These are phyloP conservation scores for Tupiocoris notatus DNA, from an alignment of 2,888 invertebrate species.

Conservation along the genomic window DNA sequence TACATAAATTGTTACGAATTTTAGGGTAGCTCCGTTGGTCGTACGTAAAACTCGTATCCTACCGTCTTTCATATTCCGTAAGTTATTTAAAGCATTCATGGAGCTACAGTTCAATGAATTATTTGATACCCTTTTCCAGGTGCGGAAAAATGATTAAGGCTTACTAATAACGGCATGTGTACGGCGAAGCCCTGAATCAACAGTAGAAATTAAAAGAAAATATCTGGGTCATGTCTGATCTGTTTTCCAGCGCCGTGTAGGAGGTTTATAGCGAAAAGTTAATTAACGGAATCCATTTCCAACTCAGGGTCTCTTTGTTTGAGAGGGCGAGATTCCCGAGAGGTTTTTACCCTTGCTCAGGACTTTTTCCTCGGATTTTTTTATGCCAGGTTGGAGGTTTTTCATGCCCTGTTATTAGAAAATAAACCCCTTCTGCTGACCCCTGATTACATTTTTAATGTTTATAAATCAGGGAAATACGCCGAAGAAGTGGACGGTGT, in stretches of 20 bases:
- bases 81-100: too few species aligned
- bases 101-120: too few species aligned
- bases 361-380: slow-evolving; percentile 5
- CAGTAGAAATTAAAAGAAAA: slow-evolving; percentile 48
- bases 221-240: slow-evolving; percentile 45
- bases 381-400: background rate
- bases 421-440: slow-evolving; percentile 30
- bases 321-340: slow-evolving; percentile 29
- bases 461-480: slow-evolving; percentile 45
- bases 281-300: slow-evolving; percentile 43
- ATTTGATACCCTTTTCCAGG: background rate
- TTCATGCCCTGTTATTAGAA: slow-evolving; percentile 8
- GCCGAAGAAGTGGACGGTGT: background rate
- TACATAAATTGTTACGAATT: too few species aligned
- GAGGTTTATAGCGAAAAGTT: slow-evolving; percentile 17
- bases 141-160: background rate
- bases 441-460: slow-evolving; percentile 48
- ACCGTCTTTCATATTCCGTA: too few species aligned
- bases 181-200: slow-evolving; percentile 12
- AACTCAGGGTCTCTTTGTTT: slow-evolving; percentile 43
- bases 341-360: slow-evolving; percentile 9
- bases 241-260: background rate
- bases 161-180: slow-evolving; percentile 5
- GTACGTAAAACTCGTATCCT: too few species aligned
- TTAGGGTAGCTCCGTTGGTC: too few species aligned